Evolutionary conservation across 2,797 vertebrate species (phyloP).

Genomic region (Myotis planiceps): DNA sequence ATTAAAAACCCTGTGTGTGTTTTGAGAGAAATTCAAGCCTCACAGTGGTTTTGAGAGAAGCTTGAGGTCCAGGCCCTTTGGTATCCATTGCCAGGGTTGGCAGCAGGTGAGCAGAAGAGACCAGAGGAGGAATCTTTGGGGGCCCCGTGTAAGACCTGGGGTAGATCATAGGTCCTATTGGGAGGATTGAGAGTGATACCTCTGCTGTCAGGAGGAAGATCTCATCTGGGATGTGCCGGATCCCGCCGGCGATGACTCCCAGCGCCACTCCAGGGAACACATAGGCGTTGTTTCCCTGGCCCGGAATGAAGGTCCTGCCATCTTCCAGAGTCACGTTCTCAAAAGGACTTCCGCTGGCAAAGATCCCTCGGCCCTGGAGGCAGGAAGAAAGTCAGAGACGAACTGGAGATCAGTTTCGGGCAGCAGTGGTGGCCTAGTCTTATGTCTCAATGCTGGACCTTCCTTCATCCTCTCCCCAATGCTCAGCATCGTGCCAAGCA

Average conservation of each 20-base stretch:
- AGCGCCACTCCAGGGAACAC: slow-evolving; percentile 97
- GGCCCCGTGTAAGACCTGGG: not conserved
- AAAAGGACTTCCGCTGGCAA: slow-evolving; percentile 98
- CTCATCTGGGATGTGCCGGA: slow-evolving; percentile 96
- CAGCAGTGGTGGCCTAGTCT: not conserved
- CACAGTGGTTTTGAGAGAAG: not conserved
- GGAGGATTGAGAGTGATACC: slow-evolving; percentile 83
- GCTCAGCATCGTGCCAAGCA: not conserved
- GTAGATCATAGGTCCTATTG: not conserved
- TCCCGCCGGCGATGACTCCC: slow-evolving; percentile 93
- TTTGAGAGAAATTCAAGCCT: not conserved
- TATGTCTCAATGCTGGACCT: not conserved
- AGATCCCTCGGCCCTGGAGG: slow-evolving; percentile 94
- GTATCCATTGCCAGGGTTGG: not conserved
- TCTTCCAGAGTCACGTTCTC: slow-evolving; percentile 93
- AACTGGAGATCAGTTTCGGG: not conserved
- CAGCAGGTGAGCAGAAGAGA: not conserved
- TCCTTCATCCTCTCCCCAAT: not conserved
- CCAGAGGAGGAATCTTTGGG: not conserved
- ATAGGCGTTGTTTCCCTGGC: slow-evolving; percentile 98
- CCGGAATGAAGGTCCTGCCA: slow-evolving; percentile 95
- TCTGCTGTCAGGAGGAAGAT: slow-evolving; percentile 97
- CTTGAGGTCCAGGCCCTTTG: not conserved
- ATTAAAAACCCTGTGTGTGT: not conserved
- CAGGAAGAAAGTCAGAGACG: slow-evolving; percentile 36